Base-by-base conservation (phyloP, 2,888 invertebrate genomes). In the Eumerus sabulonum region DNA sequence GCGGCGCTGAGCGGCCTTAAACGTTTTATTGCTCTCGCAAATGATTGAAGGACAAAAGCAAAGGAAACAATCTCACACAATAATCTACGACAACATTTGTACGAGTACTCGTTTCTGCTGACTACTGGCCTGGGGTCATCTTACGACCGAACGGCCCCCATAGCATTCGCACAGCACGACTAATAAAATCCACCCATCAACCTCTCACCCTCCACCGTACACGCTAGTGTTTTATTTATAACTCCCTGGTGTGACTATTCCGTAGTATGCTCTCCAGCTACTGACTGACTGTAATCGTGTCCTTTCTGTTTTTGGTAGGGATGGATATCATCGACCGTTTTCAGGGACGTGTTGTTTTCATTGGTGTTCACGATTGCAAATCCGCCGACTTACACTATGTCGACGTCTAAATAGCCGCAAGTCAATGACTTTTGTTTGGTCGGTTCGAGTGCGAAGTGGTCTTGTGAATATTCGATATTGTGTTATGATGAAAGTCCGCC, bases 101-200 rank as follows among this genome's bases (percentile, higher is more conserved):
- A 27, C 27, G 27, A 27, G 27, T 62, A 62, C 71, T 76, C 66
- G 45, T 71, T 76, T 71, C 57, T 57, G 66, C 62, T 67, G 76
- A 72, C 76, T 67, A 45, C 66, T 62, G 66, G 72, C 76, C 76
- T 62, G 40, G 76, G 76, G 76, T 77, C 72, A 67, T 72, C 50
- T 77, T 77, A 66, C 57, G 66, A 56, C 60, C 72, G 57, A 72
- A 50, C 66, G 66, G 56, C 7, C 27, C 50, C 60, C 66, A 66
- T 54, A 56, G 66, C 66, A 64, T 51, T 51, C 60, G 45, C 36
- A 59, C 60, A 54, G 60, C 17, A 60, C 56, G 53, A 53, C 56
- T 62, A 42, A 62, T 66, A 67, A 60, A 60, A 66, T 38, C 57
- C 53, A 13, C 36, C 60, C 59, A 38, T 60, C 59, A 38, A 27